These are phyloP conservation scores for Epirrita christyi DNA, from an alignment of 2,888 invertebrate genomes.

Conservation along the genomic window DNA sequence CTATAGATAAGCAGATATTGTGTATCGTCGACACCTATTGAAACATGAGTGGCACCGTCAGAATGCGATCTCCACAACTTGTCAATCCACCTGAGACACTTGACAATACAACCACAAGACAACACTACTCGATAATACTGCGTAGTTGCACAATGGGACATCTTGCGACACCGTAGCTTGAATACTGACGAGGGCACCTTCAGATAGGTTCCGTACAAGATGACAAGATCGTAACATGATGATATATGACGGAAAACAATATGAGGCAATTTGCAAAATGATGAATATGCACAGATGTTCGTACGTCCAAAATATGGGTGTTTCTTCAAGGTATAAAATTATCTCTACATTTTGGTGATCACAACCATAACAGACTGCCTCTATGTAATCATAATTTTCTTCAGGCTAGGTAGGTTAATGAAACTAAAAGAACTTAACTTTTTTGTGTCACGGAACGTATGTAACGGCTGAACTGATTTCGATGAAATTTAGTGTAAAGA, in stretches of 20 bases:
- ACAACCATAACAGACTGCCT: too few relatives aligned
- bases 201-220: conserved; percentile 8
- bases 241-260: not conserved
- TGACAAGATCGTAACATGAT: not conserved
- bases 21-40: not conserved
- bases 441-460: too few relatives aligned
- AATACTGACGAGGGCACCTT: conserved; percentile 16
- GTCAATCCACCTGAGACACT: conserved; percentile 14
- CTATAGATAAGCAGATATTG: too few relatives aligned
- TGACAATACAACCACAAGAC: conserved; percentile 11
- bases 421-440: too few relatives aligned
- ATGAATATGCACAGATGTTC: too few relatives aligned
- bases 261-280: not conserved
- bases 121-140: conserved; percentile 4
- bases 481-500: too few relatives aligned
- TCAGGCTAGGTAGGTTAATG: too few relatives aligned
- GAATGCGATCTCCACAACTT: conserved; percentile 9
- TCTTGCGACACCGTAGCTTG: conserved; percentile 13
- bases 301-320: too few relatives aligned
- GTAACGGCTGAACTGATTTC: too few relatives aligned
- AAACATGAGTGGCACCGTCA: not conserved
- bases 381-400: too few relatives aligned
- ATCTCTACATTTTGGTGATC: too few relatives aligned
- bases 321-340: too few relatives aligned
- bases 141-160: conserved; percentile 20